Conservation (phyloP, 1,140 invertebrate species). For the Aphidius gifuensis region DNA sequence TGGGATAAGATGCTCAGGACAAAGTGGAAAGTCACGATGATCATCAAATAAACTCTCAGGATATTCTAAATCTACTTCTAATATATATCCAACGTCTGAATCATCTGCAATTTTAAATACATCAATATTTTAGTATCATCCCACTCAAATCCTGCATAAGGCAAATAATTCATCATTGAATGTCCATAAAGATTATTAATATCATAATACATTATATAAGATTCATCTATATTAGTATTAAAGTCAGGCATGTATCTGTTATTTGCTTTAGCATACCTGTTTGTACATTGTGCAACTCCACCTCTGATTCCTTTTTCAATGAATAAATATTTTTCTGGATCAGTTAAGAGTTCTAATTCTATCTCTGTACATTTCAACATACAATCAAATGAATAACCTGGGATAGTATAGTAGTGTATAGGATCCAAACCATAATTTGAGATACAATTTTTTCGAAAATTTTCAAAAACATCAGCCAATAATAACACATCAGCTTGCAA, state of each 20-base stretch:
- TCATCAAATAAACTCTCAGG: slow-evolving; percentile 32
- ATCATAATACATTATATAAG: background rate
- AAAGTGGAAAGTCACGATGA: slow-evolving; percentile 44
- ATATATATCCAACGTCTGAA: slow-evolving; percentile 53
- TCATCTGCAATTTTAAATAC: slow-evolving; percentile 39
- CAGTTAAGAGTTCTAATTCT: background rate
- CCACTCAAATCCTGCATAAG: slow-evolving; percentile 50
- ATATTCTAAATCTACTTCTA: slow-evolving; percentile 45
- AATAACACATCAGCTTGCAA: slow-evolving; percentile 3
- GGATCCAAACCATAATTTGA: background rate
- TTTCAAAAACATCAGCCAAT: slow-evolving; percentile 11
- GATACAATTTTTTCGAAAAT: slow-evolving; percentile 4
- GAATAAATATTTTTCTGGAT: background rate
- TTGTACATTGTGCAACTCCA: slow-evolving; percentile 1
- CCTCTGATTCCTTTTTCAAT: background rate
- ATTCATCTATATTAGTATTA: background rate
- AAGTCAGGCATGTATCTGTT: background rate
- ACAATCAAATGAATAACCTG: background rate
- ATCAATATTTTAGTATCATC: slow-evolving; percentile 16
- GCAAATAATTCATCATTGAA: slow-evolving; percentile 19
- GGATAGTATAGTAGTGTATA: slow-evolving; percentile 6
- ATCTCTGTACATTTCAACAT: background rate
- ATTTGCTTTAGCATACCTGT: background rate
- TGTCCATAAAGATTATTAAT: background rate
- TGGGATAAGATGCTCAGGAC: slow-evolving; percentile 29